Evolutionary conservation across 1,140 invertebrate species (phyloP).

Genomic region (Mactra quadrangularis): DNA sequence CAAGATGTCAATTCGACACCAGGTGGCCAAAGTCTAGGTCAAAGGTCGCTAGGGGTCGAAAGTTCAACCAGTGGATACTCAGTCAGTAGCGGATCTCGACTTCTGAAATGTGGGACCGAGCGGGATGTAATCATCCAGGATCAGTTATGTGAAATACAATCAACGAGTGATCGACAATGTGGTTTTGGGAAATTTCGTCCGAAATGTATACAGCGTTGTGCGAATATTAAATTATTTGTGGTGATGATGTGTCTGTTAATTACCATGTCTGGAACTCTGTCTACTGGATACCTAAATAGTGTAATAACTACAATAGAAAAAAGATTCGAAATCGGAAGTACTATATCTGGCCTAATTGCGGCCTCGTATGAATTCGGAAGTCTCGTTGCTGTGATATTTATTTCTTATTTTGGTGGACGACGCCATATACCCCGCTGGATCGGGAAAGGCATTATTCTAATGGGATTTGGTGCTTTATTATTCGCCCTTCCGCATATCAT

Average conservation of each 20-base stretch:
- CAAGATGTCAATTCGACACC: slow-evolving; percentile 60
- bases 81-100: slow-evolving; percentile 67
- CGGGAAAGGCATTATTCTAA: slow-evolving; percentile 93
- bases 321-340: slow-evolving; percentile 97
- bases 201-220: slow-evolving; percentile 91
- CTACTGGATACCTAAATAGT: slow-evolving; percentile 93
- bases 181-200: slow-evolving; percentile 93
- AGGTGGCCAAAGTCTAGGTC: slow-evolving; percentile 65
- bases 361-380: slow-evolving; percentile 98
- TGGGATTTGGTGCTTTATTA: slow-evolving; percentile 93
- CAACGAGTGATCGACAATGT: slow-evolving; percentile 87
- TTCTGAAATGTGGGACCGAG: slow-evolving; percentile 70
- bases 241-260: slow-evolving; percentile 95
- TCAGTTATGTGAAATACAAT: slow-evolving; percentile 42
- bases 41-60: slow-evolving; percentile 66
- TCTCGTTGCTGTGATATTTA: slow-evolving; percentile 96
- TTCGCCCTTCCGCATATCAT: slow-evolving; percentile 89
- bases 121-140: slow-evolving; percentile 71
- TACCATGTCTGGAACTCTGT: slow-evolving; percentile 86
- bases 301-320: slow-evolving; percentile 99
- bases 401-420: slow-evolving; percentile 96
- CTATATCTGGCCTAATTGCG: slow-evolving; percentile 95
- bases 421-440: slow-evolving; percentile 98
- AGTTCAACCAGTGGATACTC: slow-evolving; percentile 74
- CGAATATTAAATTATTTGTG: slow-evolving; percentile 92